Conservation (phyloP, 2,888 invertebrate genomes). For the Panopea generosa region DNA sequence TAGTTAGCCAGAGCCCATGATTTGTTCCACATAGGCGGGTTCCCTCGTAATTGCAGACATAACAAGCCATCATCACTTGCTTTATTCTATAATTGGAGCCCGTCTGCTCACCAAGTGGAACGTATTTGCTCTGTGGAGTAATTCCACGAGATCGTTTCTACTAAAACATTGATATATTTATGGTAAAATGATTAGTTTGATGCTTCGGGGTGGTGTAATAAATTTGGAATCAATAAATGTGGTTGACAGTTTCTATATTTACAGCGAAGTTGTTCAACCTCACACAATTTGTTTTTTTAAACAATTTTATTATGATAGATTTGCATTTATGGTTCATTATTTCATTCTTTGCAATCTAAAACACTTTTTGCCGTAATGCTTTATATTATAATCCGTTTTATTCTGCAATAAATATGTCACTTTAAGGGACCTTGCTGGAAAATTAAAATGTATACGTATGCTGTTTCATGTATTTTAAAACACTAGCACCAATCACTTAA, state of each 20-base stretch:
- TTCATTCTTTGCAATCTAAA: too few relatives aligned
- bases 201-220: slow-evolving; percentile 41
- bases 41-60: slow-evolving; percentile 42
- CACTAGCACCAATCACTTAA: too few relatives aligned
- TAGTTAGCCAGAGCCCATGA: slow-evolving; percentile 44
- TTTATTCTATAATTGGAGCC: slow-evolving; percentile 58
- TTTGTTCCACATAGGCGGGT: slow-evolving; percentile 45
- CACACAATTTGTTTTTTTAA: too few relatives aligned
- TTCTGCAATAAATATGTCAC: too few relatives aligned
- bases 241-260: slow-evolving; percentile 26
- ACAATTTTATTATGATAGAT: too few relatives aligned
- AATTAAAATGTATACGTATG: too few relatives aligned
- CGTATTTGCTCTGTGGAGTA: slow-evolving; percentile 54
- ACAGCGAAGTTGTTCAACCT: background rate
- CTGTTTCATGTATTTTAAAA: too few relatives aligned
- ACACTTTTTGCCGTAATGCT: too few relatives aligned
- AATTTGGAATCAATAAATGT: slow-evolving; percentile 46
- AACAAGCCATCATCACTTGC: slow-evolving; percentile 35
- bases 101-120: slow-evolving; percentile 41
- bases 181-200: slow-evolving; percentile 52
- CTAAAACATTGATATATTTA: slow-evolving; percentile 49
- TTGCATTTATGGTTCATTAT: too few relatives aligned
- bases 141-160: slow-evolving; percentile 40
- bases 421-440: too few relatives aligned
- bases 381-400: too few relatives aligned